phyloP scores from a whole-genome alignment of 2,888 invertebrate species.

The Rhingia rostrata region DNA sequence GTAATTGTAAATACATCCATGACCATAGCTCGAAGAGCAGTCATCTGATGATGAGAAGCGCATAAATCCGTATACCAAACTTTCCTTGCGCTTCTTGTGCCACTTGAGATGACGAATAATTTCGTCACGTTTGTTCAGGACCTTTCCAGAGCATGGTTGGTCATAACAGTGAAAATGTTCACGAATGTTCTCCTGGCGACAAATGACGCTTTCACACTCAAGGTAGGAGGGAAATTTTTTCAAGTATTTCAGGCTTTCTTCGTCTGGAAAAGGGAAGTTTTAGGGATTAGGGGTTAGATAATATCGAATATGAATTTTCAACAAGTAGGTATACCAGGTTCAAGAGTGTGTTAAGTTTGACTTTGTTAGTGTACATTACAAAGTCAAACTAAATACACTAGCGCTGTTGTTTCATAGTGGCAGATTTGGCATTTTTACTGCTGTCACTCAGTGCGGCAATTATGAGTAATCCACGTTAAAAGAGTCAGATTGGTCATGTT shows the following conservation, averaged over 20 bases:
- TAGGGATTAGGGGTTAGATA: neutral
- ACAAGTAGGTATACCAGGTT: too few species aligned
- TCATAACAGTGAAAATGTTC: constrained; percentile 96
- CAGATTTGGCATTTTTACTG: too few species aligned
- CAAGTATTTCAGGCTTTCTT: constrained; percentile 80
- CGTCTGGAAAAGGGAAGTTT: constrained; percentile 69
- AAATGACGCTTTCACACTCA: constrained; percentile 82
- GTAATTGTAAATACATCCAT: constrained; percentile 92
- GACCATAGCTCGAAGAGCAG: constrained; percentile 92
- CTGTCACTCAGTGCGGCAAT: too few species aligned
- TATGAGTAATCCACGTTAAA: too few species aligned
- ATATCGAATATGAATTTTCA: too few species aligned
- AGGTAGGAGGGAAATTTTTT: constrained; percentile 82
- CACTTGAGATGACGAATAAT: constrained; percentile 99
- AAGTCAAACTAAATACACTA: too few species aligned
- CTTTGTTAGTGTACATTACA: too few species aligned
- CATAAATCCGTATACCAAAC: constrained; percentile 92
- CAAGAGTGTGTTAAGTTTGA: too few species aligned
- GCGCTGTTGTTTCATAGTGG: too few species aligned
- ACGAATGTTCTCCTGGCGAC: constrained; percentile 83
- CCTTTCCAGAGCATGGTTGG: constrained; percentile 87
- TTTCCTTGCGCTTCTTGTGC: constrained; percentile 99
- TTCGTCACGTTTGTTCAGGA: constrained; percentile 99
- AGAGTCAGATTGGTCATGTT: too few species aligned
- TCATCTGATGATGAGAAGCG: constrained; percentile 97